Base-by-base conservation (phyloP, 2,797 vertebrate genomes). In the Sebastes taczanowskii region DNA sequence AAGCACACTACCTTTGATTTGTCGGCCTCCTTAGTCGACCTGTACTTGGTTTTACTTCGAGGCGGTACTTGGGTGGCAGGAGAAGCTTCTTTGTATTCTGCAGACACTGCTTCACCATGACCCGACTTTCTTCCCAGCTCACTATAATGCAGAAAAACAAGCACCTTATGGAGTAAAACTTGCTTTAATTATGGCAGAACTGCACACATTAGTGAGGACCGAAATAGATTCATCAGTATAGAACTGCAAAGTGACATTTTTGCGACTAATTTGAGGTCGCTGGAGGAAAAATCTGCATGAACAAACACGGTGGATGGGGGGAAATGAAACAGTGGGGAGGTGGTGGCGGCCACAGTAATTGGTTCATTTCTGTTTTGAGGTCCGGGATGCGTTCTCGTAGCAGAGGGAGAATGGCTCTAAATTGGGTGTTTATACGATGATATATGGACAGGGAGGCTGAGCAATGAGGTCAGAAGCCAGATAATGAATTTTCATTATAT, bases 61-160 rank as follows among this genome's bases (percentile, higher is more conserved):
- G 60, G 78, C 89, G 6, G 59, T 29, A 71, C 10, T n/a, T 74
- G 0, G 2, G 42, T n/a, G 71, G 81, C 91, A 77, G 87, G 86
- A 77, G 67, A 88, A 70, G 87, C 1, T 52, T 13, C 32, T 81
- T 34, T 74, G 67, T 68, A 65, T 78, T 94, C 85, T 86, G 90
- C 69, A 77, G 76, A 58, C 9, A 1, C 27, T 67, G 29, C n/a
- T 29, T 82, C 27, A 85, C 56, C 93, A 42, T 62, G 85, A 84
- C 85, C 78, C 60, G 66, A 79, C 64, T 88, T 86, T 79, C 87
- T 90, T 79, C 92, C 81, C 94, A 96, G 82, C 58, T 92, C 76
- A 76, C 92, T 95, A 84, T 68, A 81, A 86, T 18, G 59, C 60
- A 84, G 46, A 88, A 59, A 87, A 34, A 77, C 55, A 52, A 86